Percentiles rank a stretch among this genome's conserved stretches.
phyloP scores from a whole-genome alignment of 2,113 vertebrate species.

The Romanogobio albipinnatus region DNA sequence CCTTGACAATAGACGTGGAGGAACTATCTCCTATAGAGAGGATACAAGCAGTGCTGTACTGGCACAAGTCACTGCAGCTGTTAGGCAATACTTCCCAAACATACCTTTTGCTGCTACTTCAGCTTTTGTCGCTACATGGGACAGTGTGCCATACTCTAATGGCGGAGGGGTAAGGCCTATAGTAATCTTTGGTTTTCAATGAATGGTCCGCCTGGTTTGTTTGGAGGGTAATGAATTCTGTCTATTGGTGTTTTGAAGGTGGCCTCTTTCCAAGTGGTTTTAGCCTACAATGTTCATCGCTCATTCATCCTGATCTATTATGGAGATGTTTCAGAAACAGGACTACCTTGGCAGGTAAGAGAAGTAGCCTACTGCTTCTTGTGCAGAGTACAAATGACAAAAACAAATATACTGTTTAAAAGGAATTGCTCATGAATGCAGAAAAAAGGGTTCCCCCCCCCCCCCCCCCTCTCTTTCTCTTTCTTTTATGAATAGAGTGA shows the following conservation, averaged over 20 bases:
- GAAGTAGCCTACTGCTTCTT: background rate
- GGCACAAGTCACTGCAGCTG: too few species aligned
- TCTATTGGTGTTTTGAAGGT: background rate
- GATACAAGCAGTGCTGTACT: too few species aligned
- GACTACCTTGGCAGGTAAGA: constrained; percentile 1
- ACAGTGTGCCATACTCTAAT: background rate
- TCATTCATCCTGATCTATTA: constrained; percentile 3
- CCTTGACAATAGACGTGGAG: too few species aligned
- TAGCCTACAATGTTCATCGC: constrained; percentile 15
- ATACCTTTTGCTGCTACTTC: background rate
- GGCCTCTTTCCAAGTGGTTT: constrained; percentile 15
- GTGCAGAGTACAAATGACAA: too few species aligned
- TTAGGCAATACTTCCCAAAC: background rate
- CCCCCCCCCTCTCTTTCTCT: background rate
- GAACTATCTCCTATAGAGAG: too few species aligned
- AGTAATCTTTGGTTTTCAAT: background rate
- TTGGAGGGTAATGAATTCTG: background rate
- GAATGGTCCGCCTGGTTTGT: background rate
- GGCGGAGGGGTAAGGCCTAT: background rate
- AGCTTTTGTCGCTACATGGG: background rate
- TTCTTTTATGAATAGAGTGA: background rate
- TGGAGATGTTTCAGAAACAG: background rate
- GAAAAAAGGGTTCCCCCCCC: too few species aligned
- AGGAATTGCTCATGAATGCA: too few species aligned
- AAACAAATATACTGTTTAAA: too few species aligned